These are phyloP conservation scores for Yponomeuta sedellus DNA, from an alignment of 2,888 invertebrate genomes.

Conservation along the genomic window DNA sequence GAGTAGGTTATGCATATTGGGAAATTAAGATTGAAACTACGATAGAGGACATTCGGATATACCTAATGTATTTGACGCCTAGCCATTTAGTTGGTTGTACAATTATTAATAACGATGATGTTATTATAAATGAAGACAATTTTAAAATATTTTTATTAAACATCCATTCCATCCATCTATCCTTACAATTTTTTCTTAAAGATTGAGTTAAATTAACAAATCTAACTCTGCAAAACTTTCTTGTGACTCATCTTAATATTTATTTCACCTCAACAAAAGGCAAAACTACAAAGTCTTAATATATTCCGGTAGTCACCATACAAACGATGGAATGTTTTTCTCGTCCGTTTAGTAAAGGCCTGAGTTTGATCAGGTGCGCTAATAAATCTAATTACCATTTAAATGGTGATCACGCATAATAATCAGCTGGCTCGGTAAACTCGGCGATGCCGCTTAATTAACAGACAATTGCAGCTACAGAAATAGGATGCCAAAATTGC, in stretches of 20 bases:
- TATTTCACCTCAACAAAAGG: not conserved
- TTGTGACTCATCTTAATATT: not conserved
- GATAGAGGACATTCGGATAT: not conserved
- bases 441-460: conserved; percentile 63
- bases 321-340: conserved; percentile 35
- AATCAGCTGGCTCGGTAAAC: conserved; percentile 66
- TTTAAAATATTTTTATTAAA: no score
- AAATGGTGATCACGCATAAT: conserved; percentile 74
- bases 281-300: not conserved
- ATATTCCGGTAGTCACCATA: conserved; percentile 20
- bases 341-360: conserved; percentile 16
- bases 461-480: conserved; percentile 54
- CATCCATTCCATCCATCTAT: no score
- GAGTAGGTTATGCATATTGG: not conserved
- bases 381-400: conserved; percentile 73
- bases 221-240: not conserved
- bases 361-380: conserved; percentile 62
- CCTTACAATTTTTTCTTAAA: no score
- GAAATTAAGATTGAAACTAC: not conserved
- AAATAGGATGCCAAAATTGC: conserved; percentile 40
- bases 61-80: no score
- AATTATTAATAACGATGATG: no score
- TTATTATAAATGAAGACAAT: no score
- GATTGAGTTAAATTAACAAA: no score
- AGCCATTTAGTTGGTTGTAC: no score